Evolutionary conservation across 1,140 invertebrate species (phyloP), one percentile per base, ranked within the genome.

Genomic region (Antheraea mylitta): DNA sequence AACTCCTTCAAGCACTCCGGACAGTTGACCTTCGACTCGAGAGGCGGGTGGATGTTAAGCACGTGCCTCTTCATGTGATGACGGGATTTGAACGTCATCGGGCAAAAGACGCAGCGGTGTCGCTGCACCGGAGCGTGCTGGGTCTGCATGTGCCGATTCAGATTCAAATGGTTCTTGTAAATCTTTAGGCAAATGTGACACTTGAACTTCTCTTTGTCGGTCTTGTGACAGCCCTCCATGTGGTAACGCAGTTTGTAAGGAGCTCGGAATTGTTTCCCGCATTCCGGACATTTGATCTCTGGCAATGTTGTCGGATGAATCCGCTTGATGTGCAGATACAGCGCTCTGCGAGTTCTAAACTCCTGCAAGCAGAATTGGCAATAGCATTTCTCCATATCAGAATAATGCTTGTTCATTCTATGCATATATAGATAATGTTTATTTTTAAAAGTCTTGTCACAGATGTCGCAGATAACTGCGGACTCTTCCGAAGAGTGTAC

Each of bases 351-450:
- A 0, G 89, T 91, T 13, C 87, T 67, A 45, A 89, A 91, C 64
- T 91, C 89, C 66, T 91, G 89, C 3, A 90, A 66, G 38, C 89
- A 91, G 72, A 85, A 89, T 64, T 91, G 87, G 63, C 89, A 91
- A 65, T 83, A 90, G 37, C 87, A 87, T 63, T 90, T 90, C 72
- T 90, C 87, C 0, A 79, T 73, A 9, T 91, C 89, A 0, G 87
- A 90, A 30, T 91, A 90, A 62, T 91, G 89, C 18, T 90, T 90
- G 18, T 91, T 91, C 87, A 91, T 91, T 22, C 86, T 67, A 67
- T 91, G 89, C 89, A 91, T 91, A 68, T 91, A 91, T 3, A 92
- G 18, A 66, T 92, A 92, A 58, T 92, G 90, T 73, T 90, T 92
- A 60, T 90, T 92, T 53, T 92, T 92, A 58, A 89, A 92, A 0